Conservation (phyloP, 2,797 vertebrate species). For the Alauda arvensis region DNA sequence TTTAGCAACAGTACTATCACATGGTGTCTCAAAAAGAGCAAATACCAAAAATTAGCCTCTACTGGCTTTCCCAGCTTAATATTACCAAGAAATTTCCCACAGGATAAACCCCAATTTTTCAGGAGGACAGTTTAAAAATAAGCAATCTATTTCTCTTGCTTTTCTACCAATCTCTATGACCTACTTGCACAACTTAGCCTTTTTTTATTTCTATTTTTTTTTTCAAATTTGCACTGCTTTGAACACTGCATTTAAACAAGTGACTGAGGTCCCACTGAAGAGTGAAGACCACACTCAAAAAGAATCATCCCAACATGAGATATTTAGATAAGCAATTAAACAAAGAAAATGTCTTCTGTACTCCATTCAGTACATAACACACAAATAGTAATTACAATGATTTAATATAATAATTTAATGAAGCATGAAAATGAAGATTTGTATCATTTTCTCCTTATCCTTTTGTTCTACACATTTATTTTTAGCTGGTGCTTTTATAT, state of each 20-base stretch:
- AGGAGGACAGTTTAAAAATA: constrained; percentile 46
- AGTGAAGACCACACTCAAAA: neutral
- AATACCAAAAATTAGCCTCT: neutral
- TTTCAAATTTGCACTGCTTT: neutral
- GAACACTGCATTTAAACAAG: neutral
- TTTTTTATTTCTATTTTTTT: neutral
- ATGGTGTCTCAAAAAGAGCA: neutral
- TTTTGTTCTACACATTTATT: neutral
- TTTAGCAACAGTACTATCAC: neutral
- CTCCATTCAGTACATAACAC: neutral
- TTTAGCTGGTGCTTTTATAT: neutral
- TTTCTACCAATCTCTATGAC: constrained; percentile 2
- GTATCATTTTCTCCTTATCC: neutral
- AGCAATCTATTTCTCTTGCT: constrained; percentile 4
- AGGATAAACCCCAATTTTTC: constrained; percentile 36
- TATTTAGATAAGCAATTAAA: neutral
- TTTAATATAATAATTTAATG: neutral
- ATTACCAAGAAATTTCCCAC: constrained; percentile 25
- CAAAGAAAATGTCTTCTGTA: neutral
- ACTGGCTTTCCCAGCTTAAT: neutral
- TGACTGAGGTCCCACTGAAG: neutral
- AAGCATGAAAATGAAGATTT: neutral
- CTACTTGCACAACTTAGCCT: constrained; percentile 16
- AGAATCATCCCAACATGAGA: neutral
- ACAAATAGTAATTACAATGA: neutral